Conservation (phyloP, 2,797 vertebrate species). For the Echiichthys vipera region DNA sequence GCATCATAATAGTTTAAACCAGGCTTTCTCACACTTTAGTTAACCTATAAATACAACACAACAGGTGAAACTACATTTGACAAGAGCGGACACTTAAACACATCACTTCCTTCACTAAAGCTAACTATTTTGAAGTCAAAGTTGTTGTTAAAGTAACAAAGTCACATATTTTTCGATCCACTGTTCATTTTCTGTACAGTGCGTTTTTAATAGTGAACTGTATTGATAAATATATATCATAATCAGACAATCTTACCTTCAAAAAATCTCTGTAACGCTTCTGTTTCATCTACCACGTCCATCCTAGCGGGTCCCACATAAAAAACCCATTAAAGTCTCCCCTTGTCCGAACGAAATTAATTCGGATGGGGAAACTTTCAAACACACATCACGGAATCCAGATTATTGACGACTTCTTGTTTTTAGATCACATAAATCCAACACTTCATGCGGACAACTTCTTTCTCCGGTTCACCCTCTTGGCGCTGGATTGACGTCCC, state of each 20-base stretch:
- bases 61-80: neutral
- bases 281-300: slow-evolving; percentile 99
- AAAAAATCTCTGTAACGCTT: slow-evolving; percentile 98
- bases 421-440: slow-evolving; percentile 50
- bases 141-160: neutral
- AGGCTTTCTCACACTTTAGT: neutral
- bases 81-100: neutral
- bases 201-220: neutral
- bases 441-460: slow-evolving; percentile 17
- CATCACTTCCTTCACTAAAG: neutral
- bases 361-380: slow-evolving; percentile 80
- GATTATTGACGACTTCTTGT: slow-evolving; percentile 18
- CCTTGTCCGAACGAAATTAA: slow-evolving; percentile 74
- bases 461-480: slow-evolving; percentile 32
- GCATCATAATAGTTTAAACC: neutral
- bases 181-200: neutral
- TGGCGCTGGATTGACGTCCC: slow-evolving; percentile 24
- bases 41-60: neutral
- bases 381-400: slow-evolving; percentile 69
- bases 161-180: neutral
- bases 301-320: slow-evolving; percentile 89
- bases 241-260: slow-evolving; percentile 88
- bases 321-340: slow-evolving; percentile 86
- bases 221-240: neutral
- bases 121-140: neutral